phyloP scores from a whole-genome alignment of 1,140 invertebrate species.

The Drosophila ambigua region DNA sequence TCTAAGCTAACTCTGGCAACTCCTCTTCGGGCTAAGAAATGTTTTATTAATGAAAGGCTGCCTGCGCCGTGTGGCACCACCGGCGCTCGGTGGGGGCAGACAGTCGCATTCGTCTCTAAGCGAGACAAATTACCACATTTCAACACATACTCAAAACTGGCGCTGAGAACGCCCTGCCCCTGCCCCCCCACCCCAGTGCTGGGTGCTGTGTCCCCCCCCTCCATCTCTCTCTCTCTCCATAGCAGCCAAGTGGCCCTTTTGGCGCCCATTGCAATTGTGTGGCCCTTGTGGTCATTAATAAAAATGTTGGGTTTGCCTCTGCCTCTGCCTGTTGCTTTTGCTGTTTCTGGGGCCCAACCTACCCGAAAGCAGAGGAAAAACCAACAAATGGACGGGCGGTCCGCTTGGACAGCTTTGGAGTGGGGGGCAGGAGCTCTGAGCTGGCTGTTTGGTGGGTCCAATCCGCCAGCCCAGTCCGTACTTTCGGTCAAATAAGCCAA shows the following conservation, averaged over 20 bases:
- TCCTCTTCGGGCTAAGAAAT: conserved; percentile 69
- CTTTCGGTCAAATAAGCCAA: conserved; percentile 80
- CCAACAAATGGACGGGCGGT: conserved; percentile 75
- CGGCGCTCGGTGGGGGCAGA: conserved; percentile 24
- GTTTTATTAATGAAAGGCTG: conserved; percentile 78
- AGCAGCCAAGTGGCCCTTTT: conserved; percentile 73
- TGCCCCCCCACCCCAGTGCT: not conserved
- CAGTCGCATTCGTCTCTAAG: conserved; percentile 64
- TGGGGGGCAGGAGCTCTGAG: conserved; percentile 37
- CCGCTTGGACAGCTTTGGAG: conserved; percentile 37
- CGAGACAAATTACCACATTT: conserved; percentile 82
- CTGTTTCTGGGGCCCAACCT: conserved; percentile 59
- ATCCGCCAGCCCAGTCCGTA: conserved; percentile 46
- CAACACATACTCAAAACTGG: conserved; percentile 80
- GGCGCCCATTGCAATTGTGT: conserved; percentile 80
- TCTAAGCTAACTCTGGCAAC: not conserved
- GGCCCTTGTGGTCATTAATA: conserved; percentile 75
- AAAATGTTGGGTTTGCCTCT: conserved; percentile 56
- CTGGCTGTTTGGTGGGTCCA: conserved; percentile 46
- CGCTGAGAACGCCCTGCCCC: conserved; percentile 48
- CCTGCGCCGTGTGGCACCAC: conserved; percentile 48
- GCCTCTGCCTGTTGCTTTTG: not conserved
- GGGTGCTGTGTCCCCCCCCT: too few species aligned
- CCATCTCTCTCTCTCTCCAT: not conserved
- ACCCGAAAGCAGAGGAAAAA: conserved; percentile 68